Conservation (phyloP, 2,113 vertebrate species). For the Eubucco bourcierii region DNA sequence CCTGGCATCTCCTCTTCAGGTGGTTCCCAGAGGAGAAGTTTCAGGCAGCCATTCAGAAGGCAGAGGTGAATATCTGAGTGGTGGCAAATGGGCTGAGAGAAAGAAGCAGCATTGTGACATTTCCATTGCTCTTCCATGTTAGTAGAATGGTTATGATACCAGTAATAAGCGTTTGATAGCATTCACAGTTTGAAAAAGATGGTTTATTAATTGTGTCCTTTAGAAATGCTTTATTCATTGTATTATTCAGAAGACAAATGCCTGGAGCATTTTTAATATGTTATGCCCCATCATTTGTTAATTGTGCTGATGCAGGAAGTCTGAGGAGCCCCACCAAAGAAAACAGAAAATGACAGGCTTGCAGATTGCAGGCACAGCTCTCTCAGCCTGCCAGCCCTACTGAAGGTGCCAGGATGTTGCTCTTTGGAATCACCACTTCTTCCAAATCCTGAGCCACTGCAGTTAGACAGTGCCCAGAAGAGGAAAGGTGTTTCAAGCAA, state of each 20-base stretch:
- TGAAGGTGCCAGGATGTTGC: background rate
- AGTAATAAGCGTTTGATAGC: background rate
- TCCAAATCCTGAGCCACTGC: background rate
- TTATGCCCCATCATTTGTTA: background rate
- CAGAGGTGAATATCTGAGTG: rapidly evolving
- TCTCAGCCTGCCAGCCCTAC: background rate
- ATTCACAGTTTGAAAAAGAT: background rate
- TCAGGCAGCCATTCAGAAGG: background rate
- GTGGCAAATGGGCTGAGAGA: rapidly evolving
- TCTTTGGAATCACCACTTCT: background rate
- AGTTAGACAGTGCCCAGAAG: background rate
- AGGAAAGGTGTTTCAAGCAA: background rate
- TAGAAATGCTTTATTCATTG: background rate
- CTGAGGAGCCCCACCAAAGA: background rate
- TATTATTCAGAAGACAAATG: background rate
- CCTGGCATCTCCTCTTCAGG: background rate
- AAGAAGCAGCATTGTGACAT: background rate
- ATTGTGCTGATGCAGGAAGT: background rate
- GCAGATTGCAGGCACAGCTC: background rate
- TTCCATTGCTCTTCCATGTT: background rate
- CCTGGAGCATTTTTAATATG: background rate
- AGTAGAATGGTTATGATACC: background rate
- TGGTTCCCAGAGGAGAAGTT: background rate
- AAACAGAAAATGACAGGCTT: background rate
- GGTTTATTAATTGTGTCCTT: background rate